Evolutionary conservation across 30 jellyfish, hydroid and myxozoan species (phyloP), one percentile per base, ranked within the genome.

Genomic region (Pelagia noctiluca): DNA sequence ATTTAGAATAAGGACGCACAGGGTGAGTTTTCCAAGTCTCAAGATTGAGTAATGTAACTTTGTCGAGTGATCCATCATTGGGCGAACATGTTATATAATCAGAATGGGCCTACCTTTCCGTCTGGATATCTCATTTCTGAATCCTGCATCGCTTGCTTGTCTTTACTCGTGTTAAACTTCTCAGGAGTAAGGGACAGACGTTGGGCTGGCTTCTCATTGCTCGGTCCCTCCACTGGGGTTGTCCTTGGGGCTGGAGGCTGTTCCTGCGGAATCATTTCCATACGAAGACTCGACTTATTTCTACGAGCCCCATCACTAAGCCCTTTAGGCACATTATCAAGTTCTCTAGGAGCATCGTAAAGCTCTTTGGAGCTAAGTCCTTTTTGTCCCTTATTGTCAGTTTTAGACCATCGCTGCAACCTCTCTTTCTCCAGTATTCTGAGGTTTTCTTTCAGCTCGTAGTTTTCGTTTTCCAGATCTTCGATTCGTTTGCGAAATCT

Each of bases 401-500:
- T n/a, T n/a, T 64, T 61, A 1, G 82, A 75, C 89, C 95, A 71
- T 80, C 92, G 67, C 50, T 85, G 86, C 35, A 92, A 21, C 11
- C 98, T 68, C 66, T 94, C 97, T 54, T 79, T 50, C 60, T 94
- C 99, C 28, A 94, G 65, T 19, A 88, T 63, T n/a, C 35, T 61
- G 4, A 94, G 33, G 26, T 85, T 87, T 35, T 87, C 92, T 33
- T 79, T 84, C 68, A 85, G 89, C 46, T 84, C 89, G 62, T 22
- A 35, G 48, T 88, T 88, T 31, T 88, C 89, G 16, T 84, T 86
- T 78, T 94, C 99, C 61, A 94, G 68, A 12, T 88, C 96, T 35
- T 85, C 76, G 32, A 94, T 79, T 79, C 94, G 72, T 19, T 77
- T 71, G 12, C 97, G 96, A 84, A 85, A 94, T 25, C 99, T 88